phyloP scores from a whole-genome alignment of 2,113 vertebrate species.

The Narcine bancroftii region DNA sequence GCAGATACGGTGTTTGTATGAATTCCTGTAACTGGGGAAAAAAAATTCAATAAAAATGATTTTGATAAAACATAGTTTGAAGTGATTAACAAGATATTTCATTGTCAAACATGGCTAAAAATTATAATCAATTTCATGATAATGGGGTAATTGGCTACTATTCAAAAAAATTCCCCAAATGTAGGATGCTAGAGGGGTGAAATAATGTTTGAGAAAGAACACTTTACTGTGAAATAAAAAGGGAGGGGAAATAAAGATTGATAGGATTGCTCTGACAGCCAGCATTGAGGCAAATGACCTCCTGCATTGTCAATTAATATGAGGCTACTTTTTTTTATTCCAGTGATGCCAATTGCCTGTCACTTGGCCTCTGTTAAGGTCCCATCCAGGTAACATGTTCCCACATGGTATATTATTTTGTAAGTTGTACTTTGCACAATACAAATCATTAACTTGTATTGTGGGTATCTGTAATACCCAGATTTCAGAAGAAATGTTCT shows the following conservation, averaged over 20 bases:
- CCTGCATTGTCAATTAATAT: too few species aligned
- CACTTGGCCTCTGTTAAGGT: background rate
- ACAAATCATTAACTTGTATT: background rate
- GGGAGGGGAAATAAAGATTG: too few species aligned
- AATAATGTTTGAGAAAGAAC: too few species aligned
- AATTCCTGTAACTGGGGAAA: conserved; percentile 65
- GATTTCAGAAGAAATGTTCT: background rate
- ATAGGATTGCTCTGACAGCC: too few species aligned
- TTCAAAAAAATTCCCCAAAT: too few species aligned
- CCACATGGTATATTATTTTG: background rate
- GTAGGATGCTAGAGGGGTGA: too few species aligned
- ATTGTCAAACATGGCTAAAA: background rate
- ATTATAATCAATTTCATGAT: background rate
- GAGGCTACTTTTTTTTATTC: too few species aligned
- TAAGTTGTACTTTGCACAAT: background rate
- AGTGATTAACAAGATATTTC: background rate
- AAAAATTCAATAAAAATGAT: conserved; percentile 39
- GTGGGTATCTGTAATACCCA: background rate
- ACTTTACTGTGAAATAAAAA: too few species aligned
- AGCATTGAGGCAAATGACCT: too few species aligned
- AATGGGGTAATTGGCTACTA: too few species aligned
- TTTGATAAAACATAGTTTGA: background rate
- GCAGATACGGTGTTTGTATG: conserved; percentile 76
- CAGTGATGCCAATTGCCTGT: background rate
- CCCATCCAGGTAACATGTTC: background rate